Conservation (phyloP, 2,888 invertebrate species). For the Idaea dimidiata region DNA sequence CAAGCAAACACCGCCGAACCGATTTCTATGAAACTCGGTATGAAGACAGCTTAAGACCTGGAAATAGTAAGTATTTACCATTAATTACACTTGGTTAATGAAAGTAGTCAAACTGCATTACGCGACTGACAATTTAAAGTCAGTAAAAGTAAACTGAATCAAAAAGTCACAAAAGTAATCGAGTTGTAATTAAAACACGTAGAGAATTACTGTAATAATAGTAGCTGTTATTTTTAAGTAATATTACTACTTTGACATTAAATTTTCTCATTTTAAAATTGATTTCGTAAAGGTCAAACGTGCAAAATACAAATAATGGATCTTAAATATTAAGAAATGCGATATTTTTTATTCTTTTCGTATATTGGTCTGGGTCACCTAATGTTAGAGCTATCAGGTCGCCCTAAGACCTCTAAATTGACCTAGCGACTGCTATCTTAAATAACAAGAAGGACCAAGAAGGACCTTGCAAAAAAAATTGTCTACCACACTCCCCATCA, state of each 20-base stretch:
- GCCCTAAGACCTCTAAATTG: not conserved
- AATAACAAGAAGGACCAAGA: too few species aligned
- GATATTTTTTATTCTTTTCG: not conserved
- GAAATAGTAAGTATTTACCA: too few species aligned
- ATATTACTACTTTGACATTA: not conserved
- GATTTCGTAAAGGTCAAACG: not conserved
- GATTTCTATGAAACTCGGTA: too few species aligned
- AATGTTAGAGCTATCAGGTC: not conserved
- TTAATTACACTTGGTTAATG: too few species aligned
- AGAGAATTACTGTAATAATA: not conserved
- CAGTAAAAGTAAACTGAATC: not conserved
- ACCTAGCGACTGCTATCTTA: too few species aligned
- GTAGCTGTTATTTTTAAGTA: not conserved
- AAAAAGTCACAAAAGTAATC: not conserved
- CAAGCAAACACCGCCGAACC: too few species aligned
- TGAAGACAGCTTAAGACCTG: too few species aligned
- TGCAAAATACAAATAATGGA: not conserved
- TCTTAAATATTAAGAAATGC: not conserved
- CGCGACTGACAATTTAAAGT: not conserved
- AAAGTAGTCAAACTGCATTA: not conserved
- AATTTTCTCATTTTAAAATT: not conserved
- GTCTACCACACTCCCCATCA: too few species aligned
- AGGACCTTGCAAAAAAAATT: too few species aligned
- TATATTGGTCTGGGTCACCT: not conserved
- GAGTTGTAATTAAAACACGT: not conserved